phyloP scores from a whole-genome alignment of 2,797 vertebrate genomes.

The Alfaro cultratus region DNA sequence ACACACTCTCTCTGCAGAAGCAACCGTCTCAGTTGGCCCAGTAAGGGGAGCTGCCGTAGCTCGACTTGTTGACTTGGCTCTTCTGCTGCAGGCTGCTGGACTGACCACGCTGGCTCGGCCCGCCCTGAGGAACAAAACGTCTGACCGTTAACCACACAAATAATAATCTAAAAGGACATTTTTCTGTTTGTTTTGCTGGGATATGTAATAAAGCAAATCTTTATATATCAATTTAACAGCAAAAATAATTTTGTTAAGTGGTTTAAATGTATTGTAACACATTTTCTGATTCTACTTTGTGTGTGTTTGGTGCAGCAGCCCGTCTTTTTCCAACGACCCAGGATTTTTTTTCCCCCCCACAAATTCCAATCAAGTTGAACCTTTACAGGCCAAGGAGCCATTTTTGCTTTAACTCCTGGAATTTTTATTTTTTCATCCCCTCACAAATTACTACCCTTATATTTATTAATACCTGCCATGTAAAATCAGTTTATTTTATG shows the following conservation, averaged over 20 bases:
- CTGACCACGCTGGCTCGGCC: slow-evolving; percentile 90
- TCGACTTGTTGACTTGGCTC: slow-evolving; percentile 95
- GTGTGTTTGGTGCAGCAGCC: neutral
- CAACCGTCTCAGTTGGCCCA: slow-evolving; percentile 90
- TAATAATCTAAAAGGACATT: neutral
- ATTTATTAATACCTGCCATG: neutral
- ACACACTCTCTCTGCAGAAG: neutral
- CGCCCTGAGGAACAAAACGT: slow-evolving; percentile 77
- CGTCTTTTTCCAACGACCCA: neutral
- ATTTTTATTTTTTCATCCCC: neutral
- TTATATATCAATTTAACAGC: neutral
- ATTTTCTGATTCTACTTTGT: neutral
- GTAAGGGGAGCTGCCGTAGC: slow-evolving; percentile 93
- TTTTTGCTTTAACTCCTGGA: neutral
- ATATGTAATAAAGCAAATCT: neutral
- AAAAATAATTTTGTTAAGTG: neutral
- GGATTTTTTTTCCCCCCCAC: too few relatives aligned
- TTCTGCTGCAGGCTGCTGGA: slow-evolving; percentile 95
- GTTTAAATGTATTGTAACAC: neutral
- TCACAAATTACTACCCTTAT: neutral
- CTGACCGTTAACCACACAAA: neutral
- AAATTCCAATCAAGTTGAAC: too few relatives aligned
- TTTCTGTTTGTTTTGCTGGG: neutral
- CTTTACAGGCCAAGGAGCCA: neutral
- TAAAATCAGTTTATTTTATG: neutral